Conservation (phyloP, 1,140 invertebrate genomes). For the Anoplophora glabripennis region DNA sequence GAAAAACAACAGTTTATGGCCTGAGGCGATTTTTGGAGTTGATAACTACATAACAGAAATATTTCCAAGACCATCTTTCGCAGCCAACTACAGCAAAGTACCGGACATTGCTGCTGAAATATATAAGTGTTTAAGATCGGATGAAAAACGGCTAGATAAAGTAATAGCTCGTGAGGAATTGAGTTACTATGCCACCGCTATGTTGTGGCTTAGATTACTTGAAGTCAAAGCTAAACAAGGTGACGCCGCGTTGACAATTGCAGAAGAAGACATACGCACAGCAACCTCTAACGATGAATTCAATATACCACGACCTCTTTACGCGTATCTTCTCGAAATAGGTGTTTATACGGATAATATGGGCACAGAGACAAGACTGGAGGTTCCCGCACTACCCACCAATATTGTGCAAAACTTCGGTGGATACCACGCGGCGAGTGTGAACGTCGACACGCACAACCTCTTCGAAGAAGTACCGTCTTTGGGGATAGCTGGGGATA, state of each 20-base stretch:
- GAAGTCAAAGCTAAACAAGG: slow-evolving; percentile 32
- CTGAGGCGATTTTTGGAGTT: too few species aligned
- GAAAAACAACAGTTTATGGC: too few species aligned
- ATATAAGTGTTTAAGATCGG: slow-evolving; percentile 12
- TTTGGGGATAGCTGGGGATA: slow-evolving; percentile 35
- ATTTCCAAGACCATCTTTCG: too few species aligned
- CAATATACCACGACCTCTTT: slow-evolving; percentile 36
- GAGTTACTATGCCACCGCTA: slow-evolving; percentile 20
- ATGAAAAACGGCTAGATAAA: slow-evolving; percentile 25
- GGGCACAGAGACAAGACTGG: slow-evolving; percentile 30
- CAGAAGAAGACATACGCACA: slow-evolving; percentile 29
- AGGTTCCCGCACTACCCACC: slow-evolving; percentile 25
- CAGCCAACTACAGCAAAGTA: too few species aligned
- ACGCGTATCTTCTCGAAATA: slow-evolving; percentile 23
- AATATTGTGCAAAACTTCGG: slow-evolving; percentile 28
- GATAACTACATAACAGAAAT: too few species aligned
- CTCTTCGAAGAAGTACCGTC: slow-evolving; percentile 41
- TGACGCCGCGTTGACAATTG: slow-evolving; percentile 16
- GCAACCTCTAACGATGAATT: slow-evolving; percentile 22
- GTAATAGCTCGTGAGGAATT: slow-evolving; percentile 14
- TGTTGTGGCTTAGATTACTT: slow-evolving; percentile 19
- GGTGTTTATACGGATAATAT: slow-evolving; percentile 29
- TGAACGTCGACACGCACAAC: slow-evolving; percentile 33
- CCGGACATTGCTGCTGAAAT: slow-evolving; percentile 18
- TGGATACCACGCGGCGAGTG: slow-evolving; percentile 30